A percentile compares a stretch with the other conserved stretches of the same genome.
Evolutionary conservation across 2,113 vertebrate species (phyloP).

Genomic region (Neopipo cinnamomea): DNA sequence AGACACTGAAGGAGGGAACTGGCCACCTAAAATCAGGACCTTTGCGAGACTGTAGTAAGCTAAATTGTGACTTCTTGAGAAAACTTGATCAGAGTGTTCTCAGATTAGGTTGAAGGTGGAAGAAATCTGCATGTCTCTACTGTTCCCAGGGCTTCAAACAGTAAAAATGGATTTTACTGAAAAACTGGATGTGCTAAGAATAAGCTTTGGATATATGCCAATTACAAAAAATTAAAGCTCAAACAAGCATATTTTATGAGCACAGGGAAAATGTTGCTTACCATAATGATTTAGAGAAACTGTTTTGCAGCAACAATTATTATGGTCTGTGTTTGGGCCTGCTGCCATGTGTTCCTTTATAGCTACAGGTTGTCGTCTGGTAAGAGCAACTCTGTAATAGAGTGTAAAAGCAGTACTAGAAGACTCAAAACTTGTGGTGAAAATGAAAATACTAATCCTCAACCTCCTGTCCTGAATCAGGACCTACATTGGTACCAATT

Average conservation of each 20-base stretch:
- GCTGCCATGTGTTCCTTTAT: background rate
- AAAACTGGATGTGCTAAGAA: background rate
- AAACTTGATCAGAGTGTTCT: background rate
- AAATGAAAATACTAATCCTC: background rate
- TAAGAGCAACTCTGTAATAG: background rate
- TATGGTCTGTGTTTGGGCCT: background rate
- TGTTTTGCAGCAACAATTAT: background rate
- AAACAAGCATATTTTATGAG: constrained; percentile 30
- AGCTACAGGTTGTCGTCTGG: background rate
- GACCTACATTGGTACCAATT: background rate
- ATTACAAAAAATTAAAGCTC: constrained; percentile 22
- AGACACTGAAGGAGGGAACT: background rate
- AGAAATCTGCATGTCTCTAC: background rate
- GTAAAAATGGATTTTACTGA: constrained; percentile 37
- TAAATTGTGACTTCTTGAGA: background rate
- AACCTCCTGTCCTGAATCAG: background rate
- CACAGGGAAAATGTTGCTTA: constrained; percentile 12
- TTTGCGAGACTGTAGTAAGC: background rate
- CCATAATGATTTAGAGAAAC: background rate
- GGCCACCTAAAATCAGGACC: background rate
- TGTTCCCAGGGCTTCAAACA: background rate
- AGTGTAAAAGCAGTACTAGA: background rate
- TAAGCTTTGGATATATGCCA: constrained; percentile 21
- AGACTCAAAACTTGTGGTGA: background rate
- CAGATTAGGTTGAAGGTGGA: background rate